A percentile compares a stretch with the other conserved stretches of the same genome.
Evolutionary conservation across 1,140 invertebrate genomes (phyloP).

Genomic region (Habropoda laboriosa): DNA sequence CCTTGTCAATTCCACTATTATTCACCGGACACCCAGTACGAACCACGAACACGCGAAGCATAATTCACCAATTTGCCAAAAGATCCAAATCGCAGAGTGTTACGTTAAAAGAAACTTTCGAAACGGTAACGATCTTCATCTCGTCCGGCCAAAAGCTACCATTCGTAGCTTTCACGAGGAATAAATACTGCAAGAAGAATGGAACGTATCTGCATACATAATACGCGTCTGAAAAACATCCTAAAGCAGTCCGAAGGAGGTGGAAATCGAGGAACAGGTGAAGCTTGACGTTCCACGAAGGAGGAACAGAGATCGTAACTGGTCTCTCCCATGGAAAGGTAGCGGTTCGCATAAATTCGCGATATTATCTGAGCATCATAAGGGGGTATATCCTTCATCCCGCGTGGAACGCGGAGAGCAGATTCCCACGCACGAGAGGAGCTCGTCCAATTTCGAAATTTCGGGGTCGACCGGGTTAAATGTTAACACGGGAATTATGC

Average conservation of each 20-base stretch:
- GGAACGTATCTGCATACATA: not conserved
- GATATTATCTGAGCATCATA: conserved; percentile 55
- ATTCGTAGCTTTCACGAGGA: too few relatives aligned
- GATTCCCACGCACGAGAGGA: conserved; percentile 55
- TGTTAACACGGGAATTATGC: conserved; percentile 79
- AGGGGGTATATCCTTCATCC: conserved; percentile 50
- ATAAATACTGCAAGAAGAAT: not conserved
- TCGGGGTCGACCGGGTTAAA: conserved; percentile 71
- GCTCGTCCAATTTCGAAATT: conserved; percentile 67
- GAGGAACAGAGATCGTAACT: conserved; percentile 9
- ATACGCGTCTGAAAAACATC: not conserved
- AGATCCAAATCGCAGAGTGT: too few relatives aligned
- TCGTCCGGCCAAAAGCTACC: too few relatives aligned
- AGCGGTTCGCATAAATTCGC: conserved; percentile 62
- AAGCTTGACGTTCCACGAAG: conserved; percentile 17
- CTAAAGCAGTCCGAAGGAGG: not conserved
- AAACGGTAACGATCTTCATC: too few relatives aligned
- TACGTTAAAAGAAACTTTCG: too few relatives aligned
- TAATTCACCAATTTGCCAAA: too few relatives aligned
- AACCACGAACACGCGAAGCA: too few relatives aligned
- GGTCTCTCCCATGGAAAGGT: conserved; percentile 41
- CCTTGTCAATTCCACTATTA: too few relatives aligned
- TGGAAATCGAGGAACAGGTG: conserved; percentile 22
- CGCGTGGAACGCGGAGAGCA: conserved; percentile 21
- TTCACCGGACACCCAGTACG: too few relatives aligned